Evolutionary conservation across 2,113 vertebrate genomes (phyloP), one percentile per base, ranked within the genome.

Genomic region (Pseudorectes ferrugineus): DNA sequence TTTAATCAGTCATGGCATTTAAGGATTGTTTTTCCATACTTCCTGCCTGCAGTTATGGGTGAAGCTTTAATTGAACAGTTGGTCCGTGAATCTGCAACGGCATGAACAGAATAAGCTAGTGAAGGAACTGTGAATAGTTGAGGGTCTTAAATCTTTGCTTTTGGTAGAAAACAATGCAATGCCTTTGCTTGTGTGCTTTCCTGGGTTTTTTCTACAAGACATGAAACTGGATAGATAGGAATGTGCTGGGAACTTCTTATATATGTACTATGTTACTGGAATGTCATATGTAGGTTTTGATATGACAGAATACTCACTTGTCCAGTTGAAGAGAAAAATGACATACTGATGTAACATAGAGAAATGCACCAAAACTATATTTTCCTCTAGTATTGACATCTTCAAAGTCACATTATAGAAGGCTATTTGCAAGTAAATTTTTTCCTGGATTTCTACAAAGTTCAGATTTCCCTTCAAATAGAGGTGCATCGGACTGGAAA

Each of bases 1-100:
- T 79, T 95, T 80, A 95, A 92, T 75, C 68, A 86, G 63, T 85
- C n/a, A 14, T 29, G 88, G 74, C 83, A 55, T 91, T 96, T 68
- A 82, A 54, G 85, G 57, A 38, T 94, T 91, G 35, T 43, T 95
- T 96, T 95, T 35, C 75, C 79, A 54, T 93, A 20, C 52, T 84
- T 93, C 48, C 46, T 88, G 91, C 88, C 57, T 90, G 24, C 28
- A 58, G 36, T 52, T 88, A 48, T 12, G 92, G 57, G 82, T 85
- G 62, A 79, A 72, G 55, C 36, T 81, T 68, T 66, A 63, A 33
- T 3, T 51, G 74, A 68, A 49, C 33, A 68, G 49, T 65, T 83
- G 52, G 9, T 83, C 23, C n/a, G 62, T 84, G 62, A 76, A 48
- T 82, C 55, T 91, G 71, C 70, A 80, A 89, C 5, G 8, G 70